Evolutionary conservation across 1,140 invertebrate species (phyloP).

Genomic region (Hormaphis cornu): DNA sequence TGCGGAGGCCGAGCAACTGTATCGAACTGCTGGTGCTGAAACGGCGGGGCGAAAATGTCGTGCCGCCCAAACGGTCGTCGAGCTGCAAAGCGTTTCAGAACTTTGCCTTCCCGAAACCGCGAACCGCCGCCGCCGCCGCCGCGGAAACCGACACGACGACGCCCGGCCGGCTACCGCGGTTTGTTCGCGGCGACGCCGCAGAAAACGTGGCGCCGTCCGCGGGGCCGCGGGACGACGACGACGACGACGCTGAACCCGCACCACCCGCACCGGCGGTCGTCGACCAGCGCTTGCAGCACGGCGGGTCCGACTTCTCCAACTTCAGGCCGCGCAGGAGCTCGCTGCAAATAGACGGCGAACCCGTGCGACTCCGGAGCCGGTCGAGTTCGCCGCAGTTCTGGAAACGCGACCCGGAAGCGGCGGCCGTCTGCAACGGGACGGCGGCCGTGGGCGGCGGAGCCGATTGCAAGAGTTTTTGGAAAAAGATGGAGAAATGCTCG

Average conservation of each 20-base stretch:
- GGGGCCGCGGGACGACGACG: too few relatives aligned
- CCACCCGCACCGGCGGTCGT: too few relatives aligned
- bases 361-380: not conserved
- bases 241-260: too few relatives aligned
- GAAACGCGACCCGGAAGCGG: not conserved
- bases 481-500: slow-evolving; percentile 12
- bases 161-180: not conserved
- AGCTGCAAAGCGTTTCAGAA: slow-evolving; percentile 21
- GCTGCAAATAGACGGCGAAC: slow-evolving; percentile 5
- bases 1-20: slow-evolving; percentile 22
- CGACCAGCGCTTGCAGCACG: not conserved
- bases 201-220: not conserved
- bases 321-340: slow-evolving; percentile 10
- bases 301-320: not conserved
- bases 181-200: not conserved
- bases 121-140: too few relatives aligned
- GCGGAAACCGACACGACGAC: too few relatives aligned
- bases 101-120: not conserved
- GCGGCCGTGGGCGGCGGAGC: too few relatives aligned
- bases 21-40: slow-evolving; percentile 34
- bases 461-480: slow-evolving; percentile 21
- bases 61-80: slow-evolving; percentile 16
- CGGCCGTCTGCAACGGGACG: too few relatives aligned
- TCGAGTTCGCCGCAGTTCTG: slow-evolving; percentile 23
- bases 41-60: slow-evolving; percentile 8